These are phyloP conservation scores for Cataglyphis albicans DNA, from an alignment of 2,888 invertebrate genomes.

Conservation along the genomic window DNA sequence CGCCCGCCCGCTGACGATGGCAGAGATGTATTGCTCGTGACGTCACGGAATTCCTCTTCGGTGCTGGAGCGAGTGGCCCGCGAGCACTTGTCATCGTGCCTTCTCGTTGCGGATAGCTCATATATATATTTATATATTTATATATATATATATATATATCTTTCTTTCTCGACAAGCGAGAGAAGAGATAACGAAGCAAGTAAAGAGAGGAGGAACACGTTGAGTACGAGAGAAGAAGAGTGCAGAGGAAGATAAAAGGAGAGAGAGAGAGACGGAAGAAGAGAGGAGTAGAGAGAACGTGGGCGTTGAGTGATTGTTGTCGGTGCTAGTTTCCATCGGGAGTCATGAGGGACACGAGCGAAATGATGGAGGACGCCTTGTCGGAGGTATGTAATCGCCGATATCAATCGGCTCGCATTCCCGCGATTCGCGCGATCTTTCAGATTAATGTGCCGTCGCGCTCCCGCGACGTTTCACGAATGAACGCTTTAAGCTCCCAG, in stretches of 20 bases:
- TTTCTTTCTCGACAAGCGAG: not conserved
- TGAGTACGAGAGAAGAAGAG: constrained; percentile 4
- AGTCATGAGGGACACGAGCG: constrained; percentile 82
- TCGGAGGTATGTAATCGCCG: constrained; percentile 79
- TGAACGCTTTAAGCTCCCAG: not conserved
- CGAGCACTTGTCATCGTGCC: constrained; percentile 48
- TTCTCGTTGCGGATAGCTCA: constrained; percentile 31
- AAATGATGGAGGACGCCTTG: constrained; percentile 83
- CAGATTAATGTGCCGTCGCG: not conserved
- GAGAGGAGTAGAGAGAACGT: constrained; percentile 60
- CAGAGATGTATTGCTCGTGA: constrained; percentile 72
- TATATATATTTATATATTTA: not conserved
- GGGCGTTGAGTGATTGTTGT: constrained; percentile 79
- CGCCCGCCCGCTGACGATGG: constrained; percentile 31
- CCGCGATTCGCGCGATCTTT: not conserved
- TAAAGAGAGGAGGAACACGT: not conserved
- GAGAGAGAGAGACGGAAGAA: constrained; percentile 22
- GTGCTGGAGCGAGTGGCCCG: constrained; percentile 26
- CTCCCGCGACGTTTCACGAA: not conserved
- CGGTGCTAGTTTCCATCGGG: constrained; percentile 74
- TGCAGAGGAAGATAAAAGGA: not conserved
- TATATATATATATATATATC: not conserved
- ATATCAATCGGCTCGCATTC: constrained; percentile 29
- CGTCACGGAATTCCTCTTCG: constrained; percentile 56
- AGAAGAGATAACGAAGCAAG: not conserved